Conservation (phyloP, 2,797 vertebrate genomes). For the Enteromius thamalakanensis region DNA sequence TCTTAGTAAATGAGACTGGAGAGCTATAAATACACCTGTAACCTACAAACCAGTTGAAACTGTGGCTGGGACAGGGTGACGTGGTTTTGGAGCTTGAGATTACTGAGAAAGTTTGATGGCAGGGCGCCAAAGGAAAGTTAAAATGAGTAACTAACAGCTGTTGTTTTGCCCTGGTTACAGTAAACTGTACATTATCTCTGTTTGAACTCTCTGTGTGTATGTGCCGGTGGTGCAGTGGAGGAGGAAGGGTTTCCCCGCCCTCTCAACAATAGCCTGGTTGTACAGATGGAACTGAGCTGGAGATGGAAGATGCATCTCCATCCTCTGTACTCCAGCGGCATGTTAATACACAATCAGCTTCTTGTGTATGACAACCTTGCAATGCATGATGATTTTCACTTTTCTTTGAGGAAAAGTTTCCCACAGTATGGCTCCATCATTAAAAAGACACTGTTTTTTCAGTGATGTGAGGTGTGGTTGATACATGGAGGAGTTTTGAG, state of each 20-base stretch:
- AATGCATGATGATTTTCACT: background rate
- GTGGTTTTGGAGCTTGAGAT: background rate
- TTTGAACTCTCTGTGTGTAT: constrained; percentile 23
- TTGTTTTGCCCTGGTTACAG: constrained; percentile 41
- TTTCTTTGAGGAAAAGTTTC: background rate
- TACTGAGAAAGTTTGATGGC: constrained; percentile 25
- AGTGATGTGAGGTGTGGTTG: background rate
- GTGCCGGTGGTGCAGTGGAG: constrained; percentile 45
- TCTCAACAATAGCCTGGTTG: constrained; percentile 55
- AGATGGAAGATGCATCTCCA: constrained; percentile 59
- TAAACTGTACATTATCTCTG: constrained; percentile 45
- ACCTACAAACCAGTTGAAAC: background rate
- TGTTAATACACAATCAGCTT: constrained; percentile 29
- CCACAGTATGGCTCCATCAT: background rate
- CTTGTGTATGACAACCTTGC: background rate
- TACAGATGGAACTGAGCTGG: constrained; percentile 44
- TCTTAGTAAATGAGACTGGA: background rate
- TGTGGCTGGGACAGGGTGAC: constrained; percentile 11
- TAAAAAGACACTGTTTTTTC: background rate
- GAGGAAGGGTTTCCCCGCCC: constrained; percentile 52
- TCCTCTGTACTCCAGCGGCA: constrained; percentile 25
- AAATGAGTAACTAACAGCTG: constrained; percentile 38
- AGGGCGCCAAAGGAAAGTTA: constrained; percentile 31
- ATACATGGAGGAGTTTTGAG: background rate
- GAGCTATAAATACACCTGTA: constrained; percentile 32